Percentiles rank a stretch among this genome's conserved stretches.
phyloP scores from a whole-genome alignment of 2,113 vertebrate species.

The Oenanthe melanoleuca region DNA sequence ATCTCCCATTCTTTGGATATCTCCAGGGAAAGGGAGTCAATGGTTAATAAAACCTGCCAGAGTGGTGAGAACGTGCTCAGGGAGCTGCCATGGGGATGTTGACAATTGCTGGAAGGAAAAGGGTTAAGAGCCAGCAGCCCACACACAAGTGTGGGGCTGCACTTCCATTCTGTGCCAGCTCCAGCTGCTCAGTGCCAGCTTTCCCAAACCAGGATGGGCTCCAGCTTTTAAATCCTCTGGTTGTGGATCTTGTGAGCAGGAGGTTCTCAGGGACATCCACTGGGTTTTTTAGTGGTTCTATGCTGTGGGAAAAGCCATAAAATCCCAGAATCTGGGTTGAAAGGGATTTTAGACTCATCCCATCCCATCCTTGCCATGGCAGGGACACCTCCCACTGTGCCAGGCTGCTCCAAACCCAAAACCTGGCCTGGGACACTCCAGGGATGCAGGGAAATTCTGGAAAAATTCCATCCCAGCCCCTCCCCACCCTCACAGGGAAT shows the following conservation, averaged over 20 bases:
- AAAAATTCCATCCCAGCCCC: not conserved
- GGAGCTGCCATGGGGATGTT: conserved; percentile 27
- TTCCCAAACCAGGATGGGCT: not conserved
- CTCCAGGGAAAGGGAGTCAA: conserved; percentile 34
- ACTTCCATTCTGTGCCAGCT: conserved; percentile 53
- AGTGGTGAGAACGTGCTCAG: conserved; percentile 63
- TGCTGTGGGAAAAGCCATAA: not conserved
- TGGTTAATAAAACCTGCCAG: conserved; percentile 45
- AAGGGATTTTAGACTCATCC: not conserved
- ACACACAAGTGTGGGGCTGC: conserved; percentile 12
- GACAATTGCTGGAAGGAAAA: no score
- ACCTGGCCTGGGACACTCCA: not conserved
- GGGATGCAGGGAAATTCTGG: not conserved
- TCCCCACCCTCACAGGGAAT: no score
- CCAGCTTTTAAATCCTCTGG: not conserved
- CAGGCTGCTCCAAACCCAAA: not conserved
- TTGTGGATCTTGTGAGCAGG: not conserved
- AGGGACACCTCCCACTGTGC: not conserved
- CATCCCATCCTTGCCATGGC: not conserved
- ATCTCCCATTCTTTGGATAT: not conserved
- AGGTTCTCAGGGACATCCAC: not conserved
- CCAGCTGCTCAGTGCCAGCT: not conserved
- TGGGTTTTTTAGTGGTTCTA: not conserved
- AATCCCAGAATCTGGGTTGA: not conserved
- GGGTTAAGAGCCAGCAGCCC: no score